Base-by-base conservation (phyloP, 2,888 invertebrate species). In the Operophtera brumata region DNA sequence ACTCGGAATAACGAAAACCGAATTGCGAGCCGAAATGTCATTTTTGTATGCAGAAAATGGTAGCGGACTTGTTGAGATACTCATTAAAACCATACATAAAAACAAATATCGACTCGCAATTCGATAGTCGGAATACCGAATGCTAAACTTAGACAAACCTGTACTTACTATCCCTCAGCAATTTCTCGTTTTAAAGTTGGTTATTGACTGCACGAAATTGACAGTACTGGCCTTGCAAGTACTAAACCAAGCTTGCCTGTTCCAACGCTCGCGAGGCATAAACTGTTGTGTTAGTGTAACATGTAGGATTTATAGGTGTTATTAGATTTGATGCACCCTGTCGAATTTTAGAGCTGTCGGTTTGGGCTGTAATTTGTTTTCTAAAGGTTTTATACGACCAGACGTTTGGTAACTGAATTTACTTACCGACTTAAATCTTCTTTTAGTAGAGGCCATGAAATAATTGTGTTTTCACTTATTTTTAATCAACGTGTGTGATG, bases 281-380 rank as follows among this genome's bases (percentile, higher is more conserved):
- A 41, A 48, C 48, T 48, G 47, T 47, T 40, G 40, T 48, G 47
- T 47, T 40, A 34, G 47, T 34, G 40, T 34, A 47, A 34, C 41
- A 20, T 26, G 35, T 25, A 13, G 26, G 41, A 35, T 41, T 41
- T 34, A 34, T 25, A 25, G 32, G 34, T 32, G 34, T 41, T 47
- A 39, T 30, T 11, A 41, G n/a, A 41, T 48, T 41, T 48, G 35
- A 48, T 48, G 48, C 36, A 36, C 36, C 36, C 35, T 28, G 35
- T 35, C 42, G 35, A 49, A 28, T 49, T 43, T 34, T 34, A 11
- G 34, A 34, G 34, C 34, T n/a, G 34, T 34, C 34, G 34, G 34
- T 34, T 34, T 11, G n/a, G 45, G 36, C 36, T 26, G 34, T 37
- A 12, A 25, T 35, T 28, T 46, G 11, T 45, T 30, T 30, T 8